phyloP scores from a whole-genome alignment of 2,797 vertebrate species.

The Danio albolineatus region DNA sequence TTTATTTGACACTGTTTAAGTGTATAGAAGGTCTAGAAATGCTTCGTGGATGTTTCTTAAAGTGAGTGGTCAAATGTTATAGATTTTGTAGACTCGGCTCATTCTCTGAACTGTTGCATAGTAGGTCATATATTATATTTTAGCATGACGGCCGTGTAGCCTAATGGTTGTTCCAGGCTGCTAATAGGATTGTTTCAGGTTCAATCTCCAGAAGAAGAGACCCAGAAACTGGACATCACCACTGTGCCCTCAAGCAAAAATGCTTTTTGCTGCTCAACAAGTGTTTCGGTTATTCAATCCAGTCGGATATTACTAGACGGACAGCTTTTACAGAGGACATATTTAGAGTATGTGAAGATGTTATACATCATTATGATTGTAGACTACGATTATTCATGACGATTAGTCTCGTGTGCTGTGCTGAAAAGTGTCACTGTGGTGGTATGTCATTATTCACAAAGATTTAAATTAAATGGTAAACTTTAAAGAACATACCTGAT shows the following conservation, averaged over 20 bases:
- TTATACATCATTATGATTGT: constrained; percentile 8
- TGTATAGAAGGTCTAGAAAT: constrained; percentile 29
- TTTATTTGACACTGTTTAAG: constrained; percentile 21
- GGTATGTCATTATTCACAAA: constrained; percentile 50
- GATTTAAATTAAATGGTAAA: constrained; percentile 47
- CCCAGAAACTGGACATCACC: constrained; percentile 42
- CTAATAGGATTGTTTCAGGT: constrained; percentile 28
- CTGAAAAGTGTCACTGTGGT: constrained; percentile 53
- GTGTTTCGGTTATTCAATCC: neutral
- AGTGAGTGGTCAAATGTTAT: constrained; percentile 19
- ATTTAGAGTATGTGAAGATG: constrained; percentile 23
- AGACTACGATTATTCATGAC: constrained; percentile 8
- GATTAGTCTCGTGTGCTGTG: constrained; percentile 10
- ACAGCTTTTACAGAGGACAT: neutral
- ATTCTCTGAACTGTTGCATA: constrained; percentile 22
- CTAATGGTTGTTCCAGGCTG: constrained; percentile 24
- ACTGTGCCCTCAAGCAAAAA: constrained; percentile 32
- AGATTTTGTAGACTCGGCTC: constrained; percentile 7
- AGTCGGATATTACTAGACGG: constrained; percentile 1
- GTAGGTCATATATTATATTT: neutral
- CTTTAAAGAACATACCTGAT: neutral
- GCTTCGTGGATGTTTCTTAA: constrained; percentile 33
- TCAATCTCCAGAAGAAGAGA: constrained; percentile 12
- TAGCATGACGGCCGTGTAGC: constrained; percentile 9
- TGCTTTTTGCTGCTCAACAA: constrained; percentile 29